These are phyloP conservation scores for Malacoraja senta DNA, from an alignment of 2,797 vertebrate species.

Conservation along the genomic window DNA sequence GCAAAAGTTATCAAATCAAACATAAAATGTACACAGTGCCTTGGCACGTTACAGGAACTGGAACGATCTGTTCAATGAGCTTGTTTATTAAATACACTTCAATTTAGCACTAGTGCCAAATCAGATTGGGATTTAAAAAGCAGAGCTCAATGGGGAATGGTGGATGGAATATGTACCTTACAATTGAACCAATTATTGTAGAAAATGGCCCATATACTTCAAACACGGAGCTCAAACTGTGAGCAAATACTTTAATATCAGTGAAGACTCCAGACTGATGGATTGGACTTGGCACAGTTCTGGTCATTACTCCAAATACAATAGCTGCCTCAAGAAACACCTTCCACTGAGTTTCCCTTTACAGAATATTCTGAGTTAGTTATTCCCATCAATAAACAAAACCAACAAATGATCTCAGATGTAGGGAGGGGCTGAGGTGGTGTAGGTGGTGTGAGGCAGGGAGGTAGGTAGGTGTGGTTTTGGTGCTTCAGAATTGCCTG, in stretches of 20 bases:
- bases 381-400: neutral
- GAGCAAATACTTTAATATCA: neutral
- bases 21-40: no score
- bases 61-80: neutral
- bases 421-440: neutral
- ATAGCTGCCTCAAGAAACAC: neutral
- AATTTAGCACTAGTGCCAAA: neutral
- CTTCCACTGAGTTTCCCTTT: neutral
- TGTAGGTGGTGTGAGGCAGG: no score
- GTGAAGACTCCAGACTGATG: neutral
- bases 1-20: neutral
- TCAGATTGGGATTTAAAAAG: neutral
- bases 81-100: neutral
- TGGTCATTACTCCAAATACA: neutral
- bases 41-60: neutral
- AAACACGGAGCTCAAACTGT: neutral
- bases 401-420: neutral
- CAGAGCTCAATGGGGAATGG: neutral
- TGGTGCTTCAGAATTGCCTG: neutral
- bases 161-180: neutral
- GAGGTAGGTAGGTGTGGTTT: no score
- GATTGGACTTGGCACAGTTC: neutral
- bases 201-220: neutral
- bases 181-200: neutral
- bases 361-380: no score